phyloP scores from a whole-genome alignment of 2,888 invertebrate genomes.

The Parnassius smintheus region DNA sequence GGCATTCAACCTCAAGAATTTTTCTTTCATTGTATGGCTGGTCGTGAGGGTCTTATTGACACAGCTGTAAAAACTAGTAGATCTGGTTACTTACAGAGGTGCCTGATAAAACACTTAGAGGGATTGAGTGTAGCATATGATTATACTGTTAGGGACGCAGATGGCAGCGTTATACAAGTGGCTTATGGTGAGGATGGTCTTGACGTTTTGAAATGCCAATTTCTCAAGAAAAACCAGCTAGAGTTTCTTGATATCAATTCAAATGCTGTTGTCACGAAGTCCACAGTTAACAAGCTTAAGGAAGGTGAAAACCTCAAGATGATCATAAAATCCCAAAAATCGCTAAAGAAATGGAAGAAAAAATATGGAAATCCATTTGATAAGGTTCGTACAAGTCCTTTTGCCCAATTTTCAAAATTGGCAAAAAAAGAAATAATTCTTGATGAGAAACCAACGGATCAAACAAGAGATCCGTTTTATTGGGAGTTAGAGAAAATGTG shows the following conservation, averaged over 20 bases:
- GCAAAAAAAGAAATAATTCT: slow-evolving; percentile 71
- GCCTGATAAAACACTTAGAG: slow-evolving; percentile 98
- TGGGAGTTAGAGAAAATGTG: slow-evolving; percentile 84
- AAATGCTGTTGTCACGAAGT: slow-evolving; percentile 82
- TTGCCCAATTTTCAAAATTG: slow-evolving; percentile 81
- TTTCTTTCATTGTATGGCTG: slow-evolving; percentile 99
- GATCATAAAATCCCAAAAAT: slow-evolving; percentile 81
- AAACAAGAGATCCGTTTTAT: slow-evolving; percentile 82
- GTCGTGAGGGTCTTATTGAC: slow-evolving; percentile 99
- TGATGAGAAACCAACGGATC: slow-evolving; percentile 67
- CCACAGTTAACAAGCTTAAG: slow-evolving; percentile 81
- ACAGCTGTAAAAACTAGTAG: slow-evolving; percentile 99
- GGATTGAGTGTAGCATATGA: slow-evolving; percentile 96
- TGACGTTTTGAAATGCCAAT: slow-evolving; percentile 93
- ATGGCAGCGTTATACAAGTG: slow-evolving; percentile 95
- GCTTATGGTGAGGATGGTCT: slow-evolving; percentile 96
- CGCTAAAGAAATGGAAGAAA: slow-evolving; percentile 83
- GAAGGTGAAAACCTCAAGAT: slow-evolving; percentile 72
- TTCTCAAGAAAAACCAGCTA: slow-evolving; percentile 87
- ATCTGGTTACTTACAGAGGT: slow-evolving; percentile 98
- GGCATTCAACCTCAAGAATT: slow-evolving; percentile 99
- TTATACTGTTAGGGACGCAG: slow-evolving; percentile 96
- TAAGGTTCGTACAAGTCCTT: slow-evolving; percentile 77
- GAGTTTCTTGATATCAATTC: slow-evolving; percentile 92
- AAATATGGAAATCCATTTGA: slow-evolving; percentile 70